Conservation (phyloP, 2,113 vertebrate genomes). For the Clarias macrocephalus region DNA sequence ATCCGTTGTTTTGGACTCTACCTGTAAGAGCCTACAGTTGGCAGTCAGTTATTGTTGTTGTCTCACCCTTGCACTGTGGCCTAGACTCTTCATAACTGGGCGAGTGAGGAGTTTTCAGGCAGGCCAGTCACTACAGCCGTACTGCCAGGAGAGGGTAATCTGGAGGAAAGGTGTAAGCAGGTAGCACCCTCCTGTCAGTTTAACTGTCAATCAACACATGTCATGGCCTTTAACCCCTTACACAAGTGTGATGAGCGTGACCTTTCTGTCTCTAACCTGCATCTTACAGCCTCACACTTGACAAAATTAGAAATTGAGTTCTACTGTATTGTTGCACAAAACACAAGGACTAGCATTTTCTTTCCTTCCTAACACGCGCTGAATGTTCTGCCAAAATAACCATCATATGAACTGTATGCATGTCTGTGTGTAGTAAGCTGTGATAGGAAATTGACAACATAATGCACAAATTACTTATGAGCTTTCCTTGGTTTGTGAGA, state of each 20-base stretch:
- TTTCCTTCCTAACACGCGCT: conserved; percentile 57
- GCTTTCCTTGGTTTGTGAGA: not conserved
- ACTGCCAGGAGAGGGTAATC: conserved; percentile 86
- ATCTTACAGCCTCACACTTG: conserved; percentile 23
- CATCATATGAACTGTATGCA: conserved; percentile 50
- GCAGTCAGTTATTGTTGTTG: conserved; percentile 24
- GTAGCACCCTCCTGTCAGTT: conserved; percentile 74
- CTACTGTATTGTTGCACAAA: conserved; percentile 14
- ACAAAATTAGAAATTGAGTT: not conserved
- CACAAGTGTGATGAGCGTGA: conserved; percentile 34
- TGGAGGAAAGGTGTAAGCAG: conserved; percentile 96
- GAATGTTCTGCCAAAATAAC: conserved; percentile 59
- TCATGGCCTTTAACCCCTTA: conserved; percentile 72
- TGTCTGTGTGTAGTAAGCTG: conserved; percentile 51
- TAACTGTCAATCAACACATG: conserved; percentile 59
- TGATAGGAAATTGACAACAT: not conserved
- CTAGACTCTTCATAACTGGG: conserved; percentile 88
- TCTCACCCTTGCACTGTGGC: conserved; percentile 69
- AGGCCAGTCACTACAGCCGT: conserved; percentile 81
- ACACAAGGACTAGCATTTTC: conserved; percentile 16
- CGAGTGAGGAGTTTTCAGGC: conserved; percentile 86
- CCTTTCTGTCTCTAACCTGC: conserved; percentile 54
- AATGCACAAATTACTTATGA: not conserved
- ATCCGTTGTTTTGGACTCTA: no score
- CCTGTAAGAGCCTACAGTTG: not conserved